Evolutionary conservation across 2,888 invertebrate genomes (phyloP).

Genomic region (Stictocephala bisonia): DNA sequence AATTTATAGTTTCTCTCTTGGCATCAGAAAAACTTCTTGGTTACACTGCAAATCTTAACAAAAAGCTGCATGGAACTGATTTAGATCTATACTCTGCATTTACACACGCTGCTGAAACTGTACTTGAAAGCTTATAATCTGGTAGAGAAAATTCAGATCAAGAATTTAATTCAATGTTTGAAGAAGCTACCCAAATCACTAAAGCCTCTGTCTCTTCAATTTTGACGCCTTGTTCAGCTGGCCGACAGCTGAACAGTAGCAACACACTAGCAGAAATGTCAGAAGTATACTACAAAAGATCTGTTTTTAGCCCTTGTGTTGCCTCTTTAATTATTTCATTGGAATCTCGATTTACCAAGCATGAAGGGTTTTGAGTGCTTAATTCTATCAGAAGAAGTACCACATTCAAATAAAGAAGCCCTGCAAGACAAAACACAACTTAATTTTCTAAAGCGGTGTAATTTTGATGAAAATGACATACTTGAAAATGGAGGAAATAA

Average conservation of each 20-base stretch:
- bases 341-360: background rate
- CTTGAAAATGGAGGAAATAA: background rate
- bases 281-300: background rate
- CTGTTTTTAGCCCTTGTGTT: slow-evolving; percentile 12
- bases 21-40: slow-evolving; percentile 16
- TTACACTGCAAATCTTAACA: background rate
- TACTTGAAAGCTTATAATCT: background rate
- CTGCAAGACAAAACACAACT: background rate
- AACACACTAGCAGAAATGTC: slow-evolving; percentile 8
- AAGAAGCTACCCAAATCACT: slow-evolving; percentile 2
- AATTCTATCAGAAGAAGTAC: no score
- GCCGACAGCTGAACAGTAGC: background rate
- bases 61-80: slow-evolving; percentile 12
- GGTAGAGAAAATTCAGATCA: slow-evolving; percentile 10
- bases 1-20: slow-evolving; percentile 1
- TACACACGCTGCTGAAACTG: slow-evolving; percentile 2
- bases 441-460: slow-evolving; percentile 9
- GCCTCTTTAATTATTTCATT: background rate
- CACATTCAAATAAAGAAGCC: background rate
- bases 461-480: slow-evolving; percentile 1
- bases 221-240: background rate
- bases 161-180: background rate
- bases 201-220: background rate
- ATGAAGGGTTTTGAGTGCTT: slow-evolving; percentile 21
- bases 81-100: background rate